Evolutionary conservation across 1,140 invertebrate species (phyloP).

Genomic region (Zaprionus inermis): DNA sequence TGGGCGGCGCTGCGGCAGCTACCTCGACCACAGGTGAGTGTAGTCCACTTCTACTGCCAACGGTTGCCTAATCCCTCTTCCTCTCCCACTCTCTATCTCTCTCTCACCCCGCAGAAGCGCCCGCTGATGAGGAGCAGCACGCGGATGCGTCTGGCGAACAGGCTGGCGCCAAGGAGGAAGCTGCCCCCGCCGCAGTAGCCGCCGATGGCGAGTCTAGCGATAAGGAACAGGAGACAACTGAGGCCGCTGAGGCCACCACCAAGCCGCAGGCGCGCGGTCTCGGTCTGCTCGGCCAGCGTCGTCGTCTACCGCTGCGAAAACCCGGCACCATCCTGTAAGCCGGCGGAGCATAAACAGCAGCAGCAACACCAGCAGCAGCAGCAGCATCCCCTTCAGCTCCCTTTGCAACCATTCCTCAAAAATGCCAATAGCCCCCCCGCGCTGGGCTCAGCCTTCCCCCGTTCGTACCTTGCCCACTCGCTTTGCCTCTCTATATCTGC

Average conservation of each 20-base stretch:
- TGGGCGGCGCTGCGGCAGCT: slow-evolving; percentile 61
- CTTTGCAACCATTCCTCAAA: background rate
- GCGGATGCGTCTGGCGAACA: slow-evolving; percentile 63
- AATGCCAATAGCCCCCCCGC: slow-evolving; percentile 2
- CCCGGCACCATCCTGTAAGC: slow-evolving; percentile 85
- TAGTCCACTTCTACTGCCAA: too few species aligned
- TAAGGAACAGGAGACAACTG: slow-evolving; percentile 83
- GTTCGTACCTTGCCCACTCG: background rate
- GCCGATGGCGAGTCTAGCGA: slow-evolving; percentile 55
- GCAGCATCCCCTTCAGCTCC: background rate
- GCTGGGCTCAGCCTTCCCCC: background rate
- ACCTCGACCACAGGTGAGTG: slow-evolving; percentile 67
- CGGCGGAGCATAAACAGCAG: slow-evolving; percentile 19
- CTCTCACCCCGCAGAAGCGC: slow-evolving; percentile 47
- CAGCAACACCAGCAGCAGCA: slow-evolving; percentile 22
- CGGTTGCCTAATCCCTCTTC: background rate
- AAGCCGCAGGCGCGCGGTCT: slow-evolving; percentile 86
- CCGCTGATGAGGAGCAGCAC: slow-evolving; percentile 80
- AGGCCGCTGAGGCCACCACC: slow-evolving; percentile 83
- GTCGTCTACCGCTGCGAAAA: slow-evolving; percentile 86
- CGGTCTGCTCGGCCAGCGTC: slow-evolving; percentile 86
- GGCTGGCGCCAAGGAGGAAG: slow-evolving; percentile 55
- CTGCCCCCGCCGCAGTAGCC: slow-evolving; percentile 12
- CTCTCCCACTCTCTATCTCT: background rate
- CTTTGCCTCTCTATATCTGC: background rate